Evolutionary conservation across 1,140 invertebrate species (phyloP).

Genomic region (Orchestia grillus): DNA sequence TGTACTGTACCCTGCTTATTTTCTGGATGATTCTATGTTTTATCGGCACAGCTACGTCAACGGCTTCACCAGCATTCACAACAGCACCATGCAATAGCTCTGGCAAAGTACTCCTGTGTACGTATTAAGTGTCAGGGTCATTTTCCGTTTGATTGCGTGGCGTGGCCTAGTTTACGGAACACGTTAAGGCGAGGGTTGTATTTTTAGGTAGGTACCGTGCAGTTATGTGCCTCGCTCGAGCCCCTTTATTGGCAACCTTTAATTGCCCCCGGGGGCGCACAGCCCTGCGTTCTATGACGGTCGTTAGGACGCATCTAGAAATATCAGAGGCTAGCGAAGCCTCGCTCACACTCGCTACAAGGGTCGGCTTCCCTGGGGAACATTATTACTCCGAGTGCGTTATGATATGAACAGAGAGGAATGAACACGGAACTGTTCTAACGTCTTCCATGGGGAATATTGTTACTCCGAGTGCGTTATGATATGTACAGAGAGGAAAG

Average conservation of each 20-base stretch:
- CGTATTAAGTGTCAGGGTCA: not conserved
- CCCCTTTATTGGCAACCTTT: conserved; percentile 29
- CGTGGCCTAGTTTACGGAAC: not conserved
- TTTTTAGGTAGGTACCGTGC: not conserved
- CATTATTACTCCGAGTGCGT: not conserved
- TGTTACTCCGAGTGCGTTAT: not conserved
- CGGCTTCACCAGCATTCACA: not conserved
- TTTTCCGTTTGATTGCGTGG: not conserved
- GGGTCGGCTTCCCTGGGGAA: not conserved
- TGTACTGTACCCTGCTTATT: no score
- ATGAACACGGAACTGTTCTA: not conserved
- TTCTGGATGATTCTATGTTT: no score
- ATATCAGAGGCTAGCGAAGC: not conserved
- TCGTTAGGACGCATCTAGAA: not conserved
- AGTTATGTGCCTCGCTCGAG: not conserved
- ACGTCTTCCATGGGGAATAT: not conserved
- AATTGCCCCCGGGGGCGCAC: not conserved
- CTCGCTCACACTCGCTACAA: not conserved
- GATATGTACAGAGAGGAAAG: not conserved
- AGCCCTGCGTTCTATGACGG: not conserved
- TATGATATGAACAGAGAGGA: not conserved
- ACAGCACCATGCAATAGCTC: no score
- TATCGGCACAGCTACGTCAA: not conserved
- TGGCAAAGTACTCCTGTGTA: not conserved
- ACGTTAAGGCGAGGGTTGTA: not conserved